phyloP scores from a whole-genome alignment of 1,140 invertebrate species.

The Cydia strobilella region DNA sequence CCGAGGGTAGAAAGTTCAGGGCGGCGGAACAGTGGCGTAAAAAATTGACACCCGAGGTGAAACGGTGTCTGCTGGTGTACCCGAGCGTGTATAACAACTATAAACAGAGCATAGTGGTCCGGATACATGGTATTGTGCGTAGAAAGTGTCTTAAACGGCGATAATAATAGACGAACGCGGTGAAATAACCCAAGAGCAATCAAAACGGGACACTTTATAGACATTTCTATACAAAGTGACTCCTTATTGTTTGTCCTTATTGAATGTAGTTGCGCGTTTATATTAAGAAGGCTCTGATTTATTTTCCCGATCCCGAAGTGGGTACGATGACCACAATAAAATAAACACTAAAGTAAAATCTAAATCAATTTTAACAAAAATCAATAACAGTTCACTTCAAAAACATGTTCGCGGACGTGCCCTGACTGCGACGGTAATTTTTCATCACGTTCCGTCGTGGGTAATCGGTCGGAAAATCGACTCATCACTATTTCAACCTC shows the following conservation, averaged over 20 bases:
- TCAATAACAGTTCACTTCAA: slow-evolving; percentile 41
- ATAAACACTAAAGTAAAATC: neutral
- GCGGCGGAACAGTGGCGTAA: slow-evolving; percentile 19
- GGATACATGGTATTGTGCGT: slow-evolving; percentile 25
- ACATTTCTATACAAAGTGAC: no score
- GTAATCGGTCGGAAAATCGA: slow-evolving; percentile 54
- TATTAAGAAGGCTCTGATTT: no score
- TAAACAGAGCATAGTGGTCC: slow-evolving; percentile 28
- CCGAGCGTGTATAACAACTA: slow-evolving; percentile 22
- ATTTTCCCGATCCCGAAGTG: no score
- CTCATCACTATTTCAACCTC: neutral
- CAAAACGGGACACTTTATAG: neutral
- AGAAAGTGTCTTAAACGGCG: slow-evolving; percentile 22
- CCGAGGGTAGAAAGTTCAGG: slow-evolving; percentile 21
- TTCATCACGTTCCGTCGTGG: slow-evolving; percentile 52
- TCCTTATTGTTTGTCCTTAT: no score
- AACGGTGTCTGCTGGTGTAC: slow-evolving; percentile 2
- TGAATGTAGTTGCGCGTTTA: no score
- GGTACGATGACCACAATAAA: neutral
- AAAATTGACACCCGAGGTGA: slow-evolving; percentile 29
- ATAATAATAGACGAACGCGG: neutral
- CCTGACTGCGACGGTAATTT: slow-evolving; percentile 45
- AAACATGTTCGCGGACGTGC: slow-evolving; percentile 23
- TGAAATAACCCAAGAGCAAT: neutral
- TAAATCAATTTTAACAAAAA: slow-evolving; percentile 33